Evolutionary conservation across 2,113 vertebrate species (phyloP).

Genomic region (Eidolon helvum): DNA sequence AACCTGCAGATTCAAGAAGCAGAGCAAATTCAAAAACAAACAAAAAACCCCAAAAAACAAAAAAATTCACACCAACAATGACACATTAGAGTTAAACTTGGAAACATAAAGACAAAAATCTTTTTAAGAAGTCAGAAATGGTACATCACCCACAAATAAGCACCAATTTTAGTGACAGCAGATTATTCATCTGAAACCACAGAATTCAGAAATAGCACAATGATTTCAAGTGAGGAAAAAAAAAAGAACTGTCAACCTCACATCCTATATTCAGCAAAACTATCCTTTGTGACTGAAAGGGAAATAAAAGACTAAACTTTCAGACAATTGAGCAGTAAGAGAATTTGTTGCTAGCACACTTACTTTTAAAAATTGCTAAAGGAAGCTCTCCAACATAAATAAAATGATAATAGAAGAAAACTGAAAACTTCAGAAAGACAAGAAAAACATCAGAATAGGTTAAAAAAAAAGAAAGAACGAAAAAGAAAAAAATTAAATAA

Average conservation of each 20-base stretch:
- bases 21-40: neutral
- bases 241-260: neutral
- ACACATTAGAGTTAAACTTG: neutral
- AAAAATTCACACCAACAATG: neutral
- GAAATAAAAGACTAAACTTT: neutral
- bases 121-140: neutral
- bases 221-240: neutral
- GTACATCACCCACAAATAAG: neutral
- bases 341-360: neutral
- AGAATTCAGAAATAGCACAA: neutral
- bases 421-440: neutral
- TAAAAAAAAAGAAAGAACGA: neutral
- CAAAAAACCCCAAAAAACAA: neutral
- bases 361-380: neutral
- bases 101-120: neutral
- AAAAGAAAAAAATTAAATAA: neutral
- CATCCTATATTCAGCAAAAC: neutral
- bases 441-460: neutral
- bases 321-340: neutral
- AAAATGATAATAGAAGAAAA: neutral
- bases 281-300: neutral
- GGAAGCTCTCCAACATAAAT: neutral
- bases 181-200: neutral
- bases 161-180: neutral
- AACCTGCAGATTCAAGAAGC: neutral